Evolutionary conservation across 2,113 vertebrate species (phyloP).

Genomic region (Prunella himalayana): DNA sequence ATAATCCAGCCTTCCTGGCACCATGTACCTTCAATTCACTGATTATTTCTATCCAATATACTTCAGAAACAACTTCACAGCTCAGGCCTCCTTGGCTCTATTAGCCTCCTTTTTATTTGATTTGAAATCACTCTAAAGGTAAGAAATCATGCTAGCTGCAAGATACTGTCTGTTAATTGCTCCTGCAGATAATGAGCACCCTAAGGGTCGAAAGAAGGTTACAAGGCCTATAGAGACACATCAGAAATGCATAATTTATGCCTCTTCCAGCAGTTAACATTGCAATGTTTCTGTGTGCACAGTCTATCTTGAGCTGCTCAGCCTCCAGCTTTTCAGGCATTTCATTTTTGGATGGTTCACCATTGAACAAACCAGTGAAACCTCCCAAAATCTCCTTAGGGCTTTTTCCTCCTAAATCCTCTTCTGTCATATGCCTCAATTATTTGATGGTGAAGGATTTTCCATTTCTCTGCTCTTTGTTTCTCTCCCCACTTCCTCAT

Average conservation of each 20-base stretch:
- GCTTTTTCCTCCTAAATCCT: neutral
- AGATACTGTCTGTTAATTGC: constrained; percentile 43
- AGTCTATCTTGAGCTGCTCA: neutral
- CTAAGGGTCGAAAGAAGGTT: constrained; percentile 31
- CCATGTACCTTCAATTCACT: neutral
- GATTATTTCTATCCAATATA: constrained; percentile 30
- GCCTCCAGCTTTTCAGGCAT: neutral
- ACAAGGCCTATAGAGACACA: neutral
- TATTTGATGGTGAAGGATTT: neutral
- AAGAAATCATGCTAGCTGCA: neutral
- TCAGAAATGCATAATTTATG: constrained; percentile 40
- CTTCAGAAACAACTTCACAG: constrained; percentile 37
- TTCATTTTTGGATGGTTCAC: constrained; percentile 1
- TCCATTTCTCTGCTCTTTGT: neutral
- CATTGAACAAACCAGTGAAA: neutral
- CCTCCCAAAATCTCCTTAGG: neutral
- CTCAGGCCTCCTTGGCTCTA: constrained; percentile 15
- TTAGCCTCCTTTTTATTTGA: constrained; percentile 12
- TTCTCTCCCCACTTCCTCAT: neutral
- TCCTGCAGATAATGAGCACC: constrained; percentile 20
- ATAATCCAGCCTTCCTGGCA: neutral
- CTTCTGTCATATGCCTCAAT: neutral
- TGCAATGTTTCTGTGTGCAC: neutral
- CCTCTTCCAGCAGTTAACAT: neutral
- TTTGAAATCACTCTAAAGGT: constrained; percentile 40